Conservation (phyloP, 92 coral and sea anemone genomes). For the Paramuricea clavata region DNA sequence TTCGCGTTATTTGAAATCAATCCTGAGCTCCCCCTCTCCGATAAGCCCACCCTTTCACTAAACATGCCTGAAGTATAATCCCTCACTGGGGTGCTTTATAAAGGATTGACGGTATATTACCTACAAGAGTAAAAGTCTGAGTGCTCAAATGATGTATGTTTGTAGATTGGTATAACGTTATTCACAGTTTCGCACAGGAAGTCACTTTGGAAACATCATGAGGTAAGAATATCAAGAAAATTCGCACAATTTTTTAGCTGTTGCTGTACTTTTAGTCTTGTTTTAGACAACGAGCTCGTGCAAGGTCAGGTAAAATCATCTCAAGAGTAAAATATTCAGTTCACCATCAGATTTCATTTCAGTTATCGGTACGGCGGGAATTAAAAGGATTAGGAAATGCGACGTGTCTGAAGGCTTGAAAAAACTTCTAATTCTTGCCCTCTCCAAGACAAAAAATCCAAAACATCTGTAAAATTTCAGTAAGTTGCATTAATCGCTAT, state of each 20-base stretch:
- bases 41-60: too few species aligned
- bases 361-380: background rate
- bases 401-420: background rate
- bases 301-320: background rate
- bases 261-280: too few species aligned
- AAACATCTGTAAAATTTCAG: background rate
- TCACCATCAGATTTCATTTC: background rate
- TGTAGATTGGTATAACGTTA: slow-evolving; percentile 90
- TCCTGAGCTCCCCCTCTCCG: too few species aligned
- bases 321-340: background rate
- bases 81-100: too few species aligned
- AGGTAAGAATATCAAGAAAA: slow-evolving; percentile 61
- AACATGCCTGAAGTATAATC: too few species aligned
- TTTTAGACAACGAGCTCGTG: too few species aligned
- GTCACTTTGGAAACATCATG: slow-evolving; percentile 99
- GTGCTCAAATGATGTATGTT: background rate
- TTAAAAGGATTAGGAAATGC: background rate
- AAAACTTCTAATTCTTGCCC: background rate
- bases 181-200: slow-evolving; percentile 98
- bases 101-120: background rate
- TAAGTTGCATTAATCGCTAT: background rate
- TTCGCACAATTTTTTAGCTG: background rate
- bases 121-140: background rate
- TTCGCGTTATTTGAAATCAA: too few species aligned
- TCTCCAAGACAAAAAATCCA: background rate